These are phyloP conservation scores for Callipepla californica DNA, from an alignment of 2,113 vertebrate species.

Conservation along the genomic window DNA sequence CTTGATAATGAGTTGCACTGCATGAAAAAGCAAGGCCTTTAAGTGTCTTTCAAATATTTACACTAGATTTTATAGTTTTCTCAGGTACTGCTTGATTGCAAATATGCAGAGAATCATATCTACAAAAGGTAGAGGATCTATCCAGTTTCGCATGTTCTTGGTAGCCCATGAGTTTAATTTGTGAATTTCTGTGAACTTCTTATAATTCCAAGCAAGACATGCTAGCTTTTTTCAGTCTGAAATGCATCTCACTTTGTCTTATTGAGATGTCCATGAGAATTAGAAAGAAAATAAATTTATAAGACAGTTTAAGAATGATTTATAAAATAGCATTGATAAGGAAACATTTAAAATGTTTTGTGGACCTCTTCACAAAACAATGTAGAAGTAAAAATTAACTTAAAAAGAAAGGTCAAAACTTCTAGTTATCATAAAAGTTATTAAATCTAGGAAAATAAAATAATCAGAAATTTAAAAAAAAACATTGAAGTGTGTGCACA, in stretches of 20 bases:
- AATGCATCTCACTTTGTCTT: not conserved
- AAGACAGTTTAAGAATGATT: not conserved
- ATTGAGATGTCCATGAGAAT: not conserved
- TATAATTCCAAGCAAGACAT: not conserved
- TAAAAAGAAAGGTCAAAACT: not conserved
- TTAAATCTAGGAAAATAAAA: not conserved
- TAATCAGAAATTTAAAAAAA: not conserved
- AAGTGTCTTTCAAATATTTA: not conserved
- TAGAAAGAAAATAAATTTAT: not conserved
- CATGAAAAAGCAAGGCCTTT: not conserved
- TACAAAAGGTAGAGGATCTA: not conserved
- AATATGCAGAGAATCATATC: not conserved
- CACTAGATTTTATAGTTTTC: not conserved
- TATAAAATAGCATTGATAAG: not conserved
- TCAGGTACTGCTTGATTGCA: not conserved
- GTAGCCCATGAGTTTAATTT: not conserved
- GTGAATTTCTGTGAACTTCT: not conserved
- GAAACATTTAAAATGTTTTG: not conserved
- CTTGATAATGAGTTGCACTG: fast-evolving
- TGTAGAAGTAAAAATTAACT: not conserved
- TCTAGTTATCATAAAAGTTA: not conserved
- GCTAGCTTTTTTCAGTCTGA: not conserved
- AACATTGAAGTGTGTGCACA: not conserved
- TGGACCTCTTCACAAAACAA: not conserved
- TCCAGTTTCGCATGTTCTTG: not conserved